phyloP scores from a whole-genome alignment of 2,888 invertebrate genomes.

The Cataglyphis albicans region DNA sequence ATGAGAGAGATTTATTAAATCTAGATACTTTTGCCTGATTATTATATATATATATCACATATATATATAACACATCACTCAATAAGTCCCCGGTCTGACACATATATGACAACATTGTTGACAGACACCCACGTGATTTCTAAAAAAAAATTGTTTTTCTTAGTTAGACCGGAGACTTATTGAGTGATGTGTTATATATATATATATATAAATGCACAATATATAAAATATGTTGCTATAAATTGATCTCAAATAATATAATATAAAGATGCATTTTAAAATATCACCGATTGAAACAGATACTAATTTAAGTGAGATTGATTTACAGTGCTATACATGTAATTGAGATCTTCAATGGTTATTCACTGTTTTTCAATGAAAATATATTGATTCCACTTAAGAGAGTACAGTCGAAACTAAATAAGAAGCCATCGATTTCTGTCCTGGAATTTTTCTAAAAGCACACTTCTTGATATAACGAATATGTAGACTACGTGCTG shows the following conservation, averaged over 20 bases:
- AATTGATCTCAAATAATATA: not conserved
- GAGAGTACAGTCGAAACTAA: not conserved
- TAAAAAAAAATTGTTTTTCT: no score
- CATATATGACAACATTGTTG: no score
- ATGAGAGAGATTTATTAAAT: conserved; percentile 3
- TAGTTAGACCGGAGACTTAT: no score
- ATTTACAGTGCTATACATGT: not conserved
- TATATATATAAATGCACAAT: no score
- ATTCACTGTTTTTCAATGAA: not conserved
- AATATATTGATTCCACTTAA: not conserved
- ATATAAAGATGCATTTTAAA: not conserved
- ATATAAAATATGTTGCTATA: not conserved
- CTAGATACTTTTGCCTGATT: not conserved
- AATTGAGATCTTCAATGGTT: not conserved
- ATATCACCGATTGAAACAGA: not conserved
- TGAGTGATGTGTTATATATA: no score
- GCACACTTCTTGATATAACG: conserved; percentile 51
- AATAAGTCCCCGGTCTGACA: no score
- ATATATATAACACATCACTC: no score
- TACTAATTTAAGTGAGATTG: not conserved
- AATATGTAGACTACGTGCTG: conserved; percentile 49
- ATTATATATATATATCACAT: no score
- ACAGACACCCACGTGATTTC: no score
- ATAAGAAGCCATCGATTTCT: not conserved
- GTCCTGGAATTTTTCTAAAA: not conserved